Percentiles rank a stretch among this genome's conserved stretches.
Evolutionary conservation across 2,888 invertebrate genomes (phyloP).

Genomic region (Tinea trinotella): DNA sequence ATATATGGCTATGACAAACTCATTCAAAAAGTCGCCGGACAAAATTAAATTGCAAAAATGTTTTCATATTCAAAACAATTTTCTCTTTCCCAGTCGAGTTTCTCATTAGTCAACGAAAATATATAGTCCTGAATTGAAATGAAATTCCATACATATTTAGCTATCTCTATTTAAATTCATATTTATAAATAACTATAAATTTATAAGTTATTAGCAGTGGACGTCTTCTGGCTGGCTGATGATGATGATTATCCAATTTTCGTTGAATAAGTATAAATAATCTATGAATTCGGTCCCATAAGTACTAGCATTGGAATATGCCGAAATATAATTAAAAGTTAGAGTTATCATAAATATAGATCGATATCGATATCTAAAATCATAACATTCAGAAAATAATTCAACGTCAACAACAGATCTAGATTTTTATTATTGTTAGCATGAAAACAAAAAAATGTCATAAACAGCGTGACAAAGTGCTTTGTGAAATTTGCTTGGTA

Average conservation of each 20-base stretch:
- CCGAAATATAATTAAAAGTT: not conserved
- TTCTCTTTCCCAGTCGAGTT: not conserved
- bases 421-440: not conserved
- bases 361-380: not conserved
- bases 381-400: not conserved
- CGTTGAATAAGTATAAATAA: no score
- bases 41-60: not conserved
- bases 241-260: no score
- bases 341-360: not conserved
- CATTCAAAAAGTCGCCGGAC: no score
- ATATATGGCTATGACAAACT: no score
- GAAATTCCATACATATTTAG: no score
- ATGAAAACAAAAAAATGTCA: constrained; percentile 10
- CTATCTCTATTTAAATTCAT: no score
- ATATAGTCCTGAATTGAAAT: constrained; percentile 1
- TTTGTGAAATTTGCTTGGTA: constrained; percentile 46
- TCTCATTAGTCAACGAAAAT: constrained; percentile 3
- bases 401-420: not conserved
- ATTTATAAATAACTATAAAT: no score
- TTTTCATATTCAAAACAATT: not conserved
- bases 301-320: no score
- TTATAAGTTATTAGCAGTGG: no score
- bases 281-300: no score
- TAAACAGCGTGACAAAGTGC: constrained; percentile 14
- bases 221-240: no score